Evolutionary conservation across 2,797 vertebrate genomes (phyloP).

Genomic region (Ctenopoma multispine): DNA sequence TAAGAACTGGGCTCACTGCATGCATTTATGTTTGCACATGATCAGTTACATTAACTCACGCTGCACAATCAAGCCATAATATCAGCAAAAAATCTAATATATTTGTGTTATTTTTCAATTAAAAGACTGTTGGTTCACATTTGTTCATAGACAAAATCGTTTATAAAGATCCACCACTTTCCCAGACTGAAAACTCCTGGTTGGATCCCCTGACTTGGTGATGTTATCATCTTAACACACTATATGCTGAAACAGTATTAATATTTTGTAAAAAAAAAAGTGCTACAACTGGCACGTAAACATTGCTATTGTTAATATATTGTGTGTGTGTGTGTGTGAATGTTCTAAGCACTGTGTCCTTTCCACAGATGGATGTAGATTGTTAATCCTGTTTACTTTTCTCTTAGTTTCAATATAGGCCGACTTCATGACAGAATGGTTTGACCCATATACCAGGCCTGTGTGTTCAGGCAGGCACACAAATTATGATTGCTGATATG

Average conservation of each 20-base stretch:
- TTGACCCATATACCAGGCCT: background rate
- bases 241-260: background rate
- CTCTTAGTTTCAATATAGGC: background rate
- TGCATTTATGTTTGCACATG: conserved; percentile 13
- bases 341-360: background rate
- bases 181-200: too few species aligned
- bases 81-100: conserved; percentile 9
- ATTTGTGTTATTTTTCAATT: conserved; percentile 1
- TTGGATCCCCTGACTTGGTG: background rate
- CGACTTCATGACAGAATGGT: background rate
- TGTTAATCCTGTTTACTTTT: background rate
- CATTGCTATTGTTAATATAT: background rate
- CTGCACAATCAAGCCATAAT: conserved; percentile 1
- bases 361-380: background rate
- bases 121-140: background rate
- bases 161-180: too few species aligned
- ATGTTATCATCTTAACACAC: background rate
- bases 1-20: conserved; percentile 14
- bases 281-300: background rate
- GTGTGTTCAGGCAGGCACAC: background rate
- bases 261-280: too few species aligned
- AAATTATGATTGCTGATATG: background rate
- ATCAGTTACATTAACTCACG: conserved; percentile 1
- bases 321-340: background rate
- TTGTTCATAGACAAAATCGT: background rate